Percentiles rank a stretch among this genome's conserved stretches.
phyloP scores from a whole-genome alignment of 2,113 vertebrate genomes.

The Nannobrachium achirus region DNA sequence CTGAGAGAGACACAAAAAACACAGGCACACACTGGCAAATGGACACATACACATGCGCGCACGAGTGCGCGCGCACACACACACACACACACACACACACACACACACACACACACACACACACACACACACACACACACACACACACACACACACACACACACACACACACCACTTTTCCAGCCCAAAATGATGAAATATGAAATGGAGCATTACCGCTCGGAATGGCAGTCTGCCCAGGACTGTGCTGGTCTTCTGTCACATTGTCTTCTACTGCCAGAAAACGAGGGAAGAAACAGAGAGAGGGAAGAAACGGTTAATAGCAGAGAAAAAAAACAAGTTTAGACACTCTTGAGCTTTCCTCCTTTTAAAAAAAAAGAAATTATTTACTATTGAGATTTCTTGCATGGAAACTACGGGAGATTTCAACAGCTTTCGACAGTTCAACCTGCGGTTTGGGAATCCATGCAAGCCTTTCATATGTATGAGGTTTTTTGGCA shows the following conservation, averaged over 20 bases:
- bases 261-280: constrained; percentile 92
- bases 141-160: constrained; percentile 6
- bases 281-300: constrained; percentile 66
- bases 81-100: constrained; percentile 6
- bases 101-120: constrained; percentile 4
- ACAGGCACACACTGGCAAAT: constrained; percentile 2
- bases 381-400: constrained; percentile 71
- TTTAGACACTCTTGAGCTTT: constrained; percentile 67
- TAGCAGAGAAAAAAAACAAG: constrained; percentile 61
- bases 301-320: constrained; percentile 70
- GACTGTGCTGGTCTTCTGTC: constrained; percentile 85
- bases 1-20: too few relatives aligned
- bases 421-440: constrained; percentile 71
- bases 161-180: constrained; percentile 69
- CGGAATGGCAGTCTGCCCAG: constrained; percentile 85
- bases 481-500: constrained; percentile 77
- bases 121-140: constrained; percentile 36
- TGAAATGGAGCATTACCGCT: constrained; percentile 85
- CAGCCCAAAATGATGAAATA: constrained; percentile 79
- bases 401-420: constrained; percentile 67
- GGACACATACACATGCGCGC: neutral
- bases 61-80: neutral
- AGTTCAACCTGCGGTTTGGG: constrained; percentile 73
- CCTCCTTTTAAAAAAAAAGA: constrained; percentile 45
- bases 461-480: constrained; percentile 71